These are phyloP conservation scores for Cebuella pygmaea DNA, from an alignment of 2,797 vertebrate species.

Conservation along the genomic window DNA sequence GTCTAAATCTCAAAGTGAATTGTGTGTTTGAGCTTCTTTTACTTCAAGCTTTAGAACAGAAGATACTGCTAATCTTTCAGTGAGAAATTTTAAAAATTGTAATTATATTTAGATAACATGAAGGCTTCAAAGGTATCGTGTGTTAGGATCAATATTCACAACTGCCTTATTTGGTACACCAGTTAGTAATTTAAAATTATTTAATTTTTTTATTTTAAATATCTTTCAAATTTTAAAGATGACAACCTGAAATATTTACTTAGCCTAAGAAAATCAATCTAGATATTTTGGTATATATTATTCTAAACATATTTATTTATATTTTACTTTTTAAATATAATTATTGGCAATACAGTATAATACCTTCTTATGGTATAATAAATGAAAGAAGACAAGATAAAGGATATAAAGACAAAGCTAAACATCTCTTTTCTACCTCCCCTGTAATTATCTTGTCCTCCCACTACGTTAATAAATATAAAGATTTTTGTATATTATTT, in stretches of 20 bases:
- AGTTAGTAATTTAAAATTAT: background rate
- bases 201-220: background rate
- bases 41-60: conserved; percentile 11
- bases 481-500: background rate
- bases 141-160: background rate
- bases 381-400: background rate
- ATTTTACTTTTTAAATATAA: background rate
- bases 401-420: background rate
- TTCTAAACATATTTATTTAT: background rate
- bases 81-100: background rate
- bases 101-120: background rate
- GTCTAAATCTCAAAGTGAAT: conserved; percentile 51
- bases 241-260: background rate
- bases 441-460: background rate
- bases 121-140: background rate
- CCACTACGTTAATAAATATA: background rate
- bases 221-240: background rate
- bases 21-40: conserved; percentile 2
- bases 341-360: background rate
- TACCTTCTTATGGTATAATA: background rate
- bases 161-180: background rate
- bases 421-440: background rate
- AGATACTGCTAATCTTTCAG: conserved; percentile 17
- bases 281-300: background rate
- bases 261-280: background rate